phyloP scores from a whole-genome alignment of 2,113 vertebrate species.

The Dryoscopus gambensis region DNA sequence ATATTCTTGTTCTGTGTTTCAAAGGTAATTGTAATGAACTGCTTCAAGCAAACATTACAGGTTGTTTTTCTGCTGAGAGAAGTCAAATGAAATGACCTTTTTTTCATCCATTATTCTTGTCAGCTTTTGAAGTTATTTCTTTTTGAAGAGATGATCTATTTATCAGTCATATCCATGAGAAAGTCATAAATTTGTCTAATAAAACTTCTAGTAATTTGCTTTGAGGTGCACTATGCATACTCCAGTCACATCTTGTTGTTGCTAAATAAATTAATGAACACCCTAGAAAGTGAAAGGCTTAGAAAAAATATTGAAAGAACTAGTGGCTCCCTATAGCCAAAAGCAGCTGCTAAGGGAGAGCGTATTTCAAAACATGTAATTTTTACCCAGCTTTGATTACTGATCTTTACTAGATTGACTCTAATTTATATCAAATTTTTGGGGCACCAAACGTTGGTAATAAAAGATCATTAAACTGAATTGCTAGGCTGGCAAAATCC shows the following conservation, averaged over 20 bases:
- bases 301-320: background rate
- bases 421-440: background rate
- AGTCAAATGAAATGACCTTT: conserved; percentile 38
- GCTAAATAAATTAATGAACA: background rate
- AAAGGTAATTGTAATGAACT: background rate
- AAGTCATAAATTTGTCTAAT: background rate
- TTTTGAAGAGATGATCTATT: background rate
- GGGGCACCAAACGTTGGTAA: background rate
- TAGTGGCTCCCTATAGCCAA: background rate
- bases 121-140: conserved; percentile 26
- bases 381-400: background rate
- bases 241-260: background rate
- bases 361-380: background rate
- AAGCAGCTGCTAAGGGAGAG: background rate
- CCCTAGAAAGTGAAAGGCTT: background rate
- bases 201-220: background rate
- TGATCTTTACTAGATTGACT: background rate
- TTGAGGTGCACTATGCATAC: background rate
- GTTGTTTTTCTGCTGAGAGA: conserved; percentile 34
- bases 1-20: background rate
- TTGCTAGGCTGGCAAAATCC: background rate
- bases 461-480: background rate
- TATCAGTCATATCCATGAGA: background rate
- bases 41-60: conserved; percentile 10
- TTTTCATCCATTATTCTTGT: conserved; percentile 12